Conservation (phyloP, 2,888 invertebrate genomes). For the Calephelis perditalis region DNA sequence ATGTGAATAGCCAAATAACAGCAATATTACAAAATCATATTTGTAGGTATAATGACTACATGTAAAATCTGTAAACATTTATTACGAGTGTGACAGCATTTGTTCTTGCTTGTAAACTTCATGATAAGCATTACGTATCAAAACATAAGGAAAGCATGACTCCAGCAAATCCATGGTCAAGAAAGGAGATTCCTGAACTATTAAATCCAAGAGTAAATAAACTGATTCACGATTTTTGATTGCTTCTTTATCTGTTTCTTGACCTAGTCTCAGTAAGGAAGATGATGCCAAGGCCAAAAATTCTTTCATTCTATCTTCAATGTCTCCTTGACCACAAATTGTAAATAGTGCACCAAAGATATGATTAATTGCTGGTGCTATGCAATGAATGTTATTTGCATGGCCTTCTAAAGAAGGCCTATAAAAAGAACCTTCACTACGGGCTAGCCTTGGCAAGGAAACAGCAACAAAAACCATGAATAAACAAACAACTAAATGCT, state of each 20-base stretch:
- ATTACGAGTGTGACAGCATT: slow-evolving; percentile 69
- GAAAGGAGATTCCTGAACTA: slow-evolving; percentile 98
- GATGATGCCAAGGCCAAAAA: slow-evolving; percentile 95
- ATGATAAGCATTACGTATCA: slow-evolving; percentile 98
- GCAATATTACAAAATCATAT: not conserved
- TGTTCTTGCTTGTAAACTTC: slow-evolving; percentile 95
- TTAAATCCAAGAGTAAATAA: slow-evolving; percentile 96
- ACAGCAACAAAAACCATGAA: slow-evolving; percentile 99
- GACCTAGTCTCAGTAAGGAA: slow-evolving; percentile 94
- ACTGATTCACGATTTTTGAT: slow-evolving; percentile 97
- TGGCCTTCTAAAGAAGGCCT: slow-evolving; percentile 94
- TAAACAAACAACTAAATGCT: slow-evolving; percentile 94
- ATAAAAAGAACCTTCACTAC: slow-evolving; percentile 93
- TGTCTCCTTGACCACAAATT: slow-evolving; percentile 96
- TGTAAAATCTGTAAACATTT: not conserved
- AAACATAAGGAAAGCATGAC: slow-evolving; percentile 98
- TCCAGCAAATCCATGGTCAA: slow-evolving; percentile 99
- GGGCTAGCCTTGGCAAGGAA: slow-evolving; percentile 95
- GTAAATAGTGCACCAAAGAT: slow-evolving; percentile 98
- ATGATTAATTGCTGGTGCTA: slow-evolving; percentile 96
- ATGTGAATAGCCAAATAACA: not conserved
- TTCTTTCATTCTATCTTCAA: slow-evolving; percentile 98
- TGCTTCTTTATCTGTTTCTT: slow-evolving; percentile 96
- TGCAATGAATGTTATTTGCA: slow-evolving; percentile 99
- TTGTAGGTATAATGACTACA: not conserved